These are phyloP conservation scores for Sapajus apella DNA, from an alignment of 2,113 vertebrate species.

Conservation along the genomic window DNA sequence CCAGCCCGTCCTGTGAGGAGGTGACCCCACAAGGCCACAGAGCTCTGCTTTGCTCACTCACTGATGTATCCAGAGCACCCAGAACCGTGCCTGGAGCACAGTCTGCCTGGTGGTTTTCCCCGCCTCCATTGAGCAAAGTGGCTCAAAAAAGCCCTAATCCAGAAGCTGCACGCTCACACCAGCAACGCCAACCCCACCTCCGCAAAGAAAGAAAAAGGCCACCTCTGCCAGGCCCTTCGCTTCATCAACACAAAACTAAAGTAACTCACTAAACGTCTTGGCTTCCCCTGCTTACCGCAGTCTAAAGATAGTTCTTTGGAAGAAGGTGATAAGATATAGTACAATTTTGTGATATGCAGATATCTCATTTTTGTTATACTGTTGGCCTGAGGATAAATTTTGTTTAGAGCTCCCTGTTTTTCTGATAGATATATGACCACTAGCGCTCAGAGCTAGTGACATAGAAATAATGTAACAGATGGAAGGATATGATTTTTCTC, in stretches of 20 bases:
- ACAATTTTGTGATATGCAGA: background rate
- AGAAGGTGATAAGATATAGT: background rate
- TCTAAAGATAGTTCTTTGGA: background rate
- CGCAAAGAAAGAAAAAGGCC: background rate
- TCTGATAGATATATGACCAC: background rate
- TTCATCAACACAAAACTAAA: background rate
- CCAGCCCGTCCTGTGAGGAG: background rate
- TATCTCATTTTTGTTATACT: conserved; percentile 18
- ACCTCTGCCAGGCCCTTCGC: accelerated
- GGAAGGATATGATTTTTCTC: background rate
- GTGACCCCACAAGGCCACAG: background rate
- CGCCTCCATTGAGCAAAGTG: background rate
- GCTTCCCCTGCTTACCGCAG: background rate
- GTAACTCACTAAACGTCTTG: background rate
- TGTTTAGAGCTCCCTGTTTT: background rate
- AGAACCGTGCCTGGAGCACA: background rate
- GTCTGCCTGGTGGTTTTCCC: background rate
- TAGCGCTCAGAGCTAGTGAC: background rate
- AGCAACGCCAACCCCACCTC: background rate
- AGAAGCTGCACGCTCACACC: background rate
- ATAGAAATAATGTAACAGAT: background rate
- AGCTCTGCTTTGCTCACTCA: background rate
- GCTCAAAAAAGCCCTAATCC: background rate
- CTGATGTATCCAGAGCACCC: background rate
- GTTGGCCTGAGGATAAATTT: conserved; percentile 7